These are phyloP conservation scores for Nycticorax nycticorax DNA, from an alignment of 2,113 vertebrate genomes.

Conservation along the genomic window DNA sequence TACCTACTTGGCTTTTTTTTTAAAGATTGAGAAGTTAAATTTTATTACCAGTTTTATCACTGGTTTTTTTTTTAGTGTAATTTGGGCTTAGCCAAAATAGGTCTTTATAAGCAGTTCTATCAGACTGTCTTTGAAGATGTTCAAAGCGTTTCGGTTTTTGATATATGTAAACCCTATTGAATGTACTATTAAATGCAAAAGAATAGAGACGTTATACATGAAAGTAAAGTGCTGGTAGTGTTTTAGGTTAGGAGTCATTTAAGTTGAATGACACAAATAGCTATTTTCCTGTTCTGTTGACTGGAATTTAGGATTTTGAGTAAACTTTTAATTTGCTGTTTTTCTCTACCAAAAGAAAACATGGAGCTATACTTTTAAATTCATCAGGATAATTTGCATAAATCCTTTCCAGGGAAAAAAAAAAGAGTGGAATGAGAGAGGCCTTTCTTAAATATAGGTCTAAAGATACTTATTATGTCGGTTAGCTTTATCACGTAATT, in stretches of 20 bases:
- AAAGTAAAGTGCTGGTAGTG: neutral
- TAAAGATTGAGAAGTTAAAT: neutral
- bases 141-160: neutral
- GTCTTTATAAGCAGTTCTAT: neutral
- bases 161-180: neutral
- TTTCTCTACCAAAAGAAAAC: neutral
- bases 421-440: neutral
- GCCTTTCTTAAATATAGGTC: neutral
- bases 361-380: neutral
- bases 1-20: neutral
- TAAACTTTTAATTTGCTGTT: neutral
- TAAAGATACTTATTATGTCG: neutral
- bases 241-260: neutral
- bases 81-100: neutral
- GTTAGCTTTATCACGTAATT: neutral
- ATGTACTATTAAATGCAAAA: neutral
- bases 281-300: neutral
- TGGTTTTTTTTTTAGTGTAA: neutral
- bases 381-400: neutral
- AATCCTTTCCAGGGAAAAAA: neutral
- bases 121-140: neutral
- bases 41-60: neutral
- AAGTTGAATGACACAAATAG: neutral
- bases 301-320: neutral
- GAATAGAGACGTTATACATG: neutral